Evolutionary conservation across 2,888 invertebrate genomes (phyloP).

Genomic region (Hylaea fasciaria): DNA sequence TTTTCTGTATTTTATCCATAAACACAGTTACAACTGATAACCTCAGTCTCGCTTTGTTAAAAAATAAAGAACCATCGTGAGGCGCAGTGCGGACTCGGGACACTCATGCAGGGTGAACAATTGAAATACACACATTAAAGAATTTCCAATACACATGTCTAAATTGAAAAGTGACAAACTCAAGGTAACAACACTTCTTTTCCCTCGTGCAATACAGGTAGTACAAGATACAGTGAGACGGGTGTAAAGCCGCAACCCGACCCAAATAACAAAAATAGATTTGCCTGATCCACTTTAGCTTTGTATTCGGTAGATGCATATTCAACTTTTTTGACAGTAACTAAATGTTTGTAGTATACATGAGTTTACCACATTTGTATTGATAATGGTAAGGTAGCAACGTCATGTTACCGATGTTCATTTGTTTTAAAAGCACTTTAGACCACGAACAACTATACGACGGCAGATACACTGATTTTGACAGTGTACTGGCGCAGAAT

Average conservation of each 20-base stretch:
- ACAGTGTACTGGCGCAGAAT: too few relatives aligned
- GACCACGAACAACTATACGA: too few relatives aligned
- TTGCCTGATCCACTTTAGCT: slow-evolving; percentile 40
- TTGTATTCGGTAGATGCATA: slow-evolving; percentile 18
- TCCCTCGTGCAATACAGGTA: background rate
- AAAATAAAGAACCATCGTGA: too few relatives aligned
- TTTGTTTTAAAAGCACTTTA: background rate
- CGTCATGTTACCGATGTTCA: background rate
- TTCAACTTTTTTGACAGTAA: slow-evolving; percentile 38
- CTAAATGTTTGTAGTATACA: slow-evolving; percentile 31
- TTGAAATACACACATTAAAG: too few relatives aligned
- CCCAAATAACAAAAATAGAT: slow-evolving; percentile 56
- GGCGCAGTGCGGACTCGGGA: too few relatives aligned
- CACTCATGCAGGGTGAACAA: background rate
- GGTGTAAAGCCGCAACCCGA: slow-evolving; percentile 43
- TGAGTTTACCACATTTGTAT: too few relatives aligned
- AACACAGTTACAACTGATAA: too few relatives aligned
- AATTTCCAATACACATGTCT: too few relatives aligned
- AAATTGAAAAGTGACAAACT: background rate
- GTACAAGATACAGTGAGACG: slow-evolving; percentile 9
- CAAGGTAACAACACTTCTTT: background rate
- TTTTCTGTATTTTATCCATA: too few relatives aligned
- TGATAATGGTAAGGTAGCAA: too few relatives aligned
- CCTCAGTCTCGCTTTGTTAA: too few relatives aligned
- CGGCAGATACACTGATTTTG: too few relatives aligned